Evolutionary conservation across 2,113 vertebrate species (phyloP).

Genomic region (Notothenia rossii): DNA sequence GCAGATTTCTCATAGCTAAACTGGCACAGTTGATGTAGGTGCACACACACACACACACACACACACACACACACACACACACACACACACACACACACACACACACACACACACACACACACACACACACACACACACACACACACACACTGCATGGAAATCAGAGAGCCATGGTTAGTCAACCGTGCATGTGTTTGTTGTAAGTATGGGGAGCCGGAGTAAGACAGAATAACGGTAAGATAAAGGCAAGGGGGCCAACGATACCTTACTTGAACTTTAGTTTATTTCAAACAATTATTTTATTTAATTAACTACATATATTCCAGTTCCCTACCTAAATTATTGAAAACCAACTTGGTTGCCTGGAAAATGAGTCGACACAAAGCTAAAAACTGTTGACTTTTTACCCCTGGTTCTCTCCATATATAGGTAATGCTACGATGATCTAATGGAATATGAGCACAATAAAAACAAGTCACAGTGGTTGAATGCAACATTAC

Average conservation of each 20-base stretch:
- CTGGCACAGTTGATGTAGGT: slow-evolving; percentile 68
- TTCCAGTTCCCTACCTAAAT: not conserved
- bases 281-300: not conserved
- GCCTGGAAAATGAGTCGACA: too few relatives aligned
- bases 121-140: slow-evolving; percentile 21
- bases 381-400: too few relatives aligned
- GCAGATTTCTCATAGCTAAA: slow-evolving; percentile 80
- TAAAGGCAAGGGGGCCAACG: not conserved
- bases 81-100: slow-evolving; percentile 1
- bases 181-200: slow-evolving; percentile 51
- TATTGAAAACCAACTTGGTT: too few relatives aligned
- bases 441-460: not conserved
- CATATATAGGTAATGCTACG: not conserved
- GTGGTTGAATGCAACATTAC: not conserved
- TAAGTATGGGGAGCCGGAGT: not conserved
- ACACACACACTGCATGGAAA: slow-evolving; percentile 55
- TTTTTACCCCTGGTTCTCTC: not conserved
- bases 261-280: not conserved
- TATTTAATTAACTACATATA: not conserved
- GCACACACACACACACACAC: slow-evolving; percentile 26
- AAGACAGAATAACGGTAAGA: slow-evolving; percentile 22
- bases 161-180: slow-evolving; percentile 58
- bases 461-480: not conserved
- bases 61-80: slow-evolving; percentile 30
- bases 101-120: slow-evolving; percentile 31